Evolutionary conservation across 2,888 invertebrate genomes (phyloP).

Genomic region (Pseudeuparius sepicola): DNA sequence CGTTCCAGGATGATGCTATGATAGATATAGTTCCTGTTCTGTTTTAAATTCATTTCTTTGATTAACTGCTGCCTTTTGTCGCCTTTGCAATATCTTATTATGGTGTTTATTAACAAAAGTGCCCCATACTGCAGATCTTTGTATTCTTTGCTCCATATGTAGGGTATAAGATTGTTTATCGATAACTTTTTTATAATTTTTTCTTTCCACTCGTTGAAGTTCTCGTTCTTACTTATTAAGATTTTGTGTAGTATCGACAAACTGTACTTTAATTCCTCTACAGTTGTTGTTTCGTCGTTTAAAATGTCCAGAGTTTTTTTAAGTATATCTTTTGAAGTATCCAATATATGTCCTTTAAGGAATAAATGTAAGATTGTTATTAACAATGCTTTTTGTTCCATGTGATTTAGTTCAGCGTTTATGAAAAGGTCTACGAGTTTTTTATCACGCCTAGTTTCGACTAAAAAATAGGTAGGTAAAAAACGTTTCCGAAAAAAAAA

Average conservation of each 20-base stretch:
- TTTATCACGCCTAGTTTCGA: constrained; percentile 18
- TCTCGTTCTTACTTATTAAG: constrained; percentile 24
- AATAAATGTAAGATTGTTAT: constrained; percentile 31
- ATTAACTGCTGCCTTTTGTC: constrained; percentile 31
- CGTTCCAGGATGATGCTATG: constrained; percentile 24
- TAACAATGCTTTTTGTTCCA: constrained; percentile 22
- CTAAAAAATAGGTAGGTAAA: constrained; percentile 22
- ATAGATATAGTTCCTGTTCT: constrained; percentile 27
- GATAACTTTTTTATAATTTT: constrained; percentile 27
- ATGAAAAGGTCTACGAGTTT: constrained; percentile 22
- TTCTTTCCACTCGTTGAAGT: constrained; percentile 29
- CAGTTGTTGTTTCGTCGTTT: constrained; percentile 22
- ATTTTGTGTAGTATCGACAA: constrained; percentile 33
- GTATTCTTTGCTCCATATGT: constrained; percentile 26
- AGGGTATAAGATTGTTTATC: constrained; percentile 28
- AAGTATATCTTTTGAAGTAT: constrained; percentile 25
- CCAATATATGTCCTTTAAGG: constrained; percentile 27
- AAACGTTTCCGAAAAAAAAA: no score
- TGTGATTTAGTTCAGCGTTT: constrained; percentile 16
- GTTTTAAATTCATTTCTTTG: constrained; percentile 30
- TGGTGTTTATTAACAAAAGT: constrained; percentile 33
- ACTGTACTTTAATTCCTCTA: constrained; percentile 27
- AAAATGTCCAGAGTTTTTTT: constrained; percentile 27
- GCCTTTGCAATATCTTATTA: constrained; percentile 31
- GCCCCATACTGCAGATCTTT: constrained; percentile 31